These are phyloP conservation scores for Calephelis nemesis DNA, from an alignment of 1,140 invertebrate species.

Conservation along the genomic window DNA sequence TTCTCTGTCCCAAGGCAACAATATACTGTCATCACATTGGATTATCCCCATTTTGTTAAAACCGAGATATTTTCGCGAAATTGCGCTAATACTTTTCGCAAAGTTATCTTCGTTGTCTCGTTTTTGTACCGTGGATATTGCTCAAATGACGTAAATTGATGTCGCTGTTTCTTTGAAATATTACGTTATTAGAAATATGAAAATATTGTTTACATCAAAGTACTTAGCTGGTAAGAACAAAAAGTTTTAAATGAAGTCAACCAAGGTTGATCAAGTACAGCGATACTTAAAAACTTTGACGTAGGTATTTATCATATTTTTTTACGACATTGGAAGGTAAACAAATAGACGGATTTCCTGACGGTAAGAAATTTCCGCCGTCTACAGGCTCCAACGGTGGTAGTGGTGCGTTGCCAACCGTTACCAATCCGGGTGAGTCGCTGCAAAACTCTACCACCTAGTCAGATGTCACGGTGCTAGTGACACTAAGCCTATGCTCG, in stretches of 20 bases:
- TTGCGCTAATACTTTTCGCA: slow-evolving; percentile 10
- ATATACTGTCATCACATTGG: slow-evolving; percentile 8
- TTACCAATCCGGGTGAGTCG: too few relatives aligned
- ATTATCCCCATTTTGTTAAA: background rate
- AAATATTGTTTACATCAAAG: background rate
- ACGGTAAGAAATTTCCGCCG: too few relatives aligned
- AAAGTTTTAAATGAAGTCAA: background rate
- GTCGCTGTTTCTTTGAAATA: slow-evolving; percentile 11
- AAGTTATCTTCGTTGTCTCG: slow-evolving; percentile 3
- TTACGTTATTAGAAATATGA: background rate
- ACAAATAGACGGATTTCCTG: too few relatives aligned
- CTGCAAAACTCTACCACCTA: too few relatives aligned
- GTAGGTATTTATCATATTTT: too few relatives aligned
- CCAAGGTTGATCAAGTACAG: too few relatives aligned
- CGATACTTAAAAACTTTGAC: too few relatives aligned
- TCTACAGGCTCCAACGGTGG: too few relatives aligned
- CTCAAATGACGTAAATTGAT: background rate
- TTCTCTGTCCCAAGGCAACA: background rate
- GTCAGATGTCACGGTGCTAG: too few relatives aligned
- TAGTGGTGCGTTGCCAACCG: too few relatives aligned
- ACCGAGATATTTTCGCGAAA: slow-evolving; percentile 8
- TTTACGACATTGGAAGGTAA: too few relatives aligned
- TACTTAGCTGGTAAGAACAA: background rate
- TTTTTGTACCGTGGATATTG: background rate
- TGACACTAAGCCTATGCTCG: too few relatives aligned